Percentiles rank a stretch among this genome's conserved stretches.
phyloP scores from a whole-genome alignment of 2,797 vertebrate genomes.

The Taenioides sp. region DNA sequence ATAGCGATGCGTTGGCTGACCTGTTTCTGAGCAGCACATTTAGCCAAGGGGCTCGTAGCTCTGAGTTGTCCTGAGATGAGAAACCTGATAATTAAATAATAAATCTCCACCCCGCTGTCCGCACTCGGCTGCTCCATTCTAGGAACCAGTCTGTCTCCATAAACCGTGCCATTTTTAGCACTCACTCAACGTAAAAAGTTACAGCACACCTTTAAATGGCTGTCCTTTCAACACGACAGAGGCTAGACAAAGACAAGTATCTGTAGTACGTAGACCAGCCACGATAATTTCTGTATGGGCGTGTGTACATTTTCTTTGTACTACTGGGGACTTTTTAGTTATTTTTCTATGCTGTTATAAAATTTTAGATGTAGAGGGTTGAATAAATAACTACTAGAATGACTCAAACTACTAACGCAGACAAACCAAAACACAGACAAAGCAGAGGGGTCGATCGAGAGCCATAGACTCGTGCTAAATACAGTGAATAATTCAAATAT shows the following conservation, averaged over 20 bases:
- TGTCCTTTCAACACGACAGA: background rate
- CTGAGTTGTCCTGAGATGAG: background rate
- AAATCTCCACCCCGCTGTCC: background rate
- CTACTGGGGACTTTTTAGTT: too few relatives aligned
- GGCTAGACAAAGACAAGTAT: background rate
- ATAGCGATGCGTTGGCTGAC: conserved; percentile 47
- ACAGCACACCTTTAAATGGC: background rate
- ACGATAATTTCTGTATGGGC: too few relatives aligned
- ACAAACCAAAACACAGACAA: too few relatives aligned
- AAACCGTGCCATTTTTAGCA: conserved; percentile 8
- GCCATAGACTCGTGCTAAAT: too few relatives aligned
- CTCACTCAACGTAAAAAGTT: conserved; percentile 4
- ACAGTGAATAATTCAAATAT: too few relatives aligned
- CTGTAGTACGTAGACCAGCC: background rate
- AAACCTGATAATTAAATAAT: background rate
- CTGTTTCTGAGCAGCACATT: conserved; percentile 25
- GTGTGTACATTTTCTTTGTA: too few relatives aligned
- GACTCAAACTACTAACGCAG: too few relatives aligned
- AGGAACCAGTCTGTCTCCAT: background rate
- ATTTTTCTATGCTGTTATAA: too few relatives aligned
- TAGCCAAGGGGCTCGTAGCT: background rate
- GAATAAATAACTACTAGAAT: too few relatives aligned
- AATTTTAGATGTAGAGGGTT: too few relatives aligned
- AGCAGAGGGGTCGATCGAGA: too few relatives aligned
- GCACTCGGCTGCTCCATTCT: conserved; percentile 7